phyloP scores from a whole-genome alignment of 2,888 invertebrate genomes.

The Drosophila monieri region DNA sequence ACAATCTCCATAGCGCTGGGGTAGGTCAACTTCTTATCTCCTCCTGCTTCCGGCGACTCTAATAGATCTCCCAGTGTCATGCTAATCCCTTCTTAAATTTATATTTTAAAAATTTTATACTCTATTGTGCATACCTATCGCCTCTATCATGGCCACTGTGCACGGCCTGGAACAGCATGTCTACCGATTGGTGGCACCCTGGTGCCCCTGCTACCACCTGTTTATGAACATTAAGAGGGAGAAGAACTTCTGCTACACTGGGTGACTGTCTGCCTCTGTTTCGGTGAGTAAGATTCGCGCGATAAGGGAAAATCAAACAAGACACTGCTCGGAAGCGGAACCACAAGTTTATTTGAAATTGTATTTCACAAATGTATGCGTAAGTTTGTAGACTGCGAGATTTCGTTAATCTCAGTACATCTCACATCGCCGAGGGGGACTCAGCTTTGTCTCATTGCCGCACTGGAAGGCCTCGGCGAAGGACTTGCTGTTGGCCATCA shows the following conservation, averaged over 20 bases:
- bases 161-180: slow-evolving; percentile 89
- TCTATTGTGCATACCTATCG: slow-evolving; percentile 85
- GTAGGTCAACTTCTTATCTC: slow-evolving; percentile 51
- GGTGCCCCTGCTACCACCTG: slow-evolving; percentile 88
- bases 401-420: slow-evolving; percentile 8
- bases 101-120: neutral
- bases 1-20: slow-evolving; percentile 20
- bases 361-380: too few relatives aligned
- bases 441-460: slow-evolving; percentile 50
- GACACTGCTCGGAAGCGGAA: slow-evolving; percentile 36
- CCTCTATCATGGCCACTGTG: slow-evolving; percentile 91
- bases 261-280: slow-evolving; percentile 96
- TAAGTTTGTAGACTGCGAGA: neutral
- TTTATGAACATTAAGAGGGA: slow-evolving; percentile 95
- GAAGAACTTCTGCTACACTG: slow-evolving; percentile 90
- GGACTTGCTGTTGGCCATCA: slow-evolving; percentile 70
- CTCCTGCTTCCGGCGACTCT: slow-evolving; percentile 32
- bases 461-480: slow-evolving; percentile 77
- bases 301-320: slow-evolving; percentile 10
- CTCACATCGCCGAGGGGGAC: too few relatives aligned
- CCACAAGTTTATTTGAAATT: slow-evolving; percentile 4
- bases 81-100: neutral
- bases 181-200: too few relatives aligned
- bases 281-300: slow-evolving; percentile 87
- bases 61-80: slow-evolving; percentile 17